Evolutionary conservation across 1,140 invertebrate genomes (phyloP).

Genomic region (Tetramorium parvispinum): DNA sequence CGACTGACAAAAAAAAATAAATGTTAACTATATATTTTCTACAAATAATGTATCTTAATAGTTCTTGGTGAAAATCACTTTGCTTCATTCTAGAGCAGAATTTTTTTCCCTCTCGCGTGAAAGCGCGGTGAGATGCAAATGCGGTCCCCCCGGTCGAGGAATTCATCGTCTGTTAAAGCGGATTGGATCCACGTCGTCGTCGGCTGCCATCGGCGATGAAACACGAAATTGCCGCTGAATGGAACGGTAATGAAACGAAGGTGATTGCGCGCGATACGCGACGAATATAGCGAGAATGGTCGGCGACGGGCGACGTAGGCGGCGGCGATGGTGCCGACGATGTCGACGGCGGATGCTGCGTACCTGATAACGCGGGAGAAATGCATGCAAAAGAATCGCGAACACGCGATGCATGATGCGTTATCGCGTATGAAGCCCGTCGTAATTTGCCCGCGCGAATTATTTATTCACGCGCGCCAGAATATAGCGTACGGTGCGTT

Average conservation of each 20-base stretch:
- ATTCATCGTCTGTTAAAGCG: constrained; percentile 61
- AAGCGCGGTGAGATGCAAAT: constrained; percentile 14
- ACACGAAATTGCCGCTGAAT: constrained; percentile 74
- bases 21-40: background rate
- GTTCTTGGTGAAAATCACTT: background rate
- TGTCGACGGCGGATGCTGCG: constrained; percentile 11
- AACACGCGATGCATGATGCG: constrained; percentile 40
- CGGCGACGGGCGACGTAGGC: background rate
- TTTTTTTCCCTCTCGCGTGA: constrained; percentile 3
- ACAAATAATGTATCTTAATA: background rate
- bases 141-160: constrained; percentile 23
- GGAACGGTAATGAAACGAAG: constrained; percentile 73
- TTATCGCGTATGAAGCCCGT: constrained; percentile 26
- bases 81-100: background rate
- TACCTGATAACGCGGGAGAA: constrained; percentile 51
- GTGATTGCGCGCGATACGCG: constrained; percentile 67
- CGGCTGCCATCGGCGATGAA: constrained; percentile 61
- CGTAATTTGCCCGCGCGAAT: constrained; percentile 41
- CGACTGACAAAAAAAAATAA: background rate
- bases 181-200: constrained; percentile 60
- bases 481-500: background rate
- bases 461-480: constrained; percentile 5
- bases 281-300: constrained; percentile 56
- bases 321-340: background rate
- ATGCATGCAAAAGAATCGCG: constrained; percentile 16